Conservation (phyloP, 2,888 invertebrate genomes). For the Cheilosia vulpina region DNA sequence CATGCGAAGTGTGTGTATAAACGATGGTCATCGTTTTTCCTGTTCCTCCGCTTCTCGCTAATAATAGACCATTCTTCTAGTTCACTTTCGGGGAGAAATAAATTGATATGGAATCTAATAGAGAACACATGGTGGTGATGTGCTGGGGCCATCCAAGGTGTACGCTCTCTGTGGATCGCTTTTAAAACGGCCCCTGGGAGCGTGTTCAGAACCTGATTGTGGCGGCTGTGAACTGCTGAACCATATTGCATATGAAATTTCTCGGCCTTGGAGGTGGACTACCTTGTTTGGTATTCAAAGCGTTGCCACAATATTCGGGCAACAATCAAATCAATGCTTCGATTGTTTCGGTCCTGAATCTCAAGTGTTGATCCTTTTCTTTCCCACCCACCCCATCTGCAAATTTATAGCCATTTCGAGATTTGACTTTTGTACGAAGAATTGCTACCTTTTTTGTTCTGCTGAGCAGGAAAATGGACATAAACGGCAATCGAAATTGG, state of each 20-base stretch:
- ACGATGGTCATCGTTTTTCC: slow-evolving; percentile 60
- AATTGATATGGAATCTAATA: slow-evolving; percentile 74
- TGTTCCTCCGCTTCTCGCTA: slow-evolving; percentile 44
- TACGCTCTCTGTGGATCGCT: slow-evolving; percentile 45
- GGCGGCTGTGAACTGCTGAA: slow-evolving; percentile 25
- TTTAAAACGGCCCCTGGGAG: slow-evolving; percentile 65
- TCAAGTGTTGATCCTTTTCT: slow-evolving; percentile 58
- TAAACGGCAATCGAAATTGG: slow-evolving; percentile 52
- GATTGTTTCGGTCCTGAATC: slow-evolving; percentile 65
- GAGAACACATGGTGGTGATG: slow-evolving; percentile 66
- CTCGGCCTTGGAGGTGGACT: slow-evolving; percentile 4
- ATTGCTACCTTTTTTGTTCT: slow-evolving; percentile 30
- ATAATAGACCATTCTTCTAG: slow-evolving; percentile 68
- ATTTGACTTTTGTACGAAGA: slow-evolving; percentile 42
- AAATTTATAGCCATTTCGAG: slow-evolving; percentile 64
- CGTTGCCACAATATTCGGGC: slow-evolving; percentile 65
- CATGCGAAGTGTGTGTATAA: slow-evolving; percentile 33
- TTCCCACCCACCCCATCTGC: neutral
- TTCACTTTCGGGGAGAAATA: slow-evolving; percentile 70
- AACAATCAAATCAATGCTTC: slow-evolving; percentile 72
- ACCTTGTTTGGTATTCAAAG: slow-evolving; percentile 70
- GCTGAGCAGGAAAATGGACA: slow-evolving; percentile 41
- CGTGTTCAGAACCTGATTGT: slow-evolving; percentile 14
- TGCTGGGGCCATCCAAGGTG: slow-evolving; percentile 25
- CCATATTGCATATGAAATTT: slow-evolving; percentile 62